Evolutionary conservation across 2,797 vertebrate species (phyloP), one percentile per base, ranked within the genome.

Genomic region (Pseudochirops corinnae): DNA sequence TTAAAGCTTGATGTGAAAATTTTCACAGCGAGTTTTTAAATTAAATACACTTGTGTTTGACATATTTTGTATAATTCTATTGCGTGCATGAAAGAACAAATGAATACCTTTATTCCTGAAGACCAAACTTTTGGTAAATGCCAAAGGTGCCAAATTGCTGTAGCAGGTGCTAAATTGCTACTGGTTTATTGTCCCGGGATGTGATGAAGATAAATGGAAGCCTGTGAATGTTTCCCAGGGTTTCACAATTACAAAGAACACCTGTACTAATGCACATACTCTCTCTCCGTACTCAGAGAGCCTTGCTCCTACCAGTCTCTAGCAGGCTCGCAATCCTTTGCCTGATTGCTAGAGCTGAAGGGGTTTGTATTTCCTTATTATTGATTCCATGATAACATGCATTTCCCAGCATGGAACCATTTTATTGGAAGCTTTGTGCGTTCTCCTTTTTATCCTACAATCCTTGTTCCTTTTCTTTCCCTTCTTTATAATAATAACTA

Each of bases 151-250:
- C 98, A 96, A 98, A 97, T 60, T 94, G 46, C 92, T 97, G 39
- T 92, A 97, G 96, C 98, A 97, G 98, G 94, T 97, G 96, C 95
- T 96, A 98, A 98, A 98, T 93, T 97, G 94, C 93, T 98, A 46
- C 82, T 96, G 92, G 67, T 92, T 82, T 95, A 96, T 94, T 94
- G 97, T 26, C 1, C 92, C 93, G 91, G 96, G 94, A 96, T 96
- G 93, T 94, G 97, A 96, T 94, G 94, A 97, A 98, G 96, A 96
- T 97, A 93, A 98, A 97, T 97, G 90, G 93, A 95, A 18, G 0
- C 0, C 90, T 93, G 90, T 94, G 31, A 91, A 56, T 94, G n/a
- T 97, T 97, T 95, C 92, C 94, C 93, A 87, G 60, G 67, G 94
- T 87, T 96, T 97, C 94, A 93, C 91, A 98, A 52, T 96, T 97